Evolutionary conservation across 35 echinoderm and acorn worm genomes (phyloP).

Genomic region (Nesometra sesokonis): DNA sequence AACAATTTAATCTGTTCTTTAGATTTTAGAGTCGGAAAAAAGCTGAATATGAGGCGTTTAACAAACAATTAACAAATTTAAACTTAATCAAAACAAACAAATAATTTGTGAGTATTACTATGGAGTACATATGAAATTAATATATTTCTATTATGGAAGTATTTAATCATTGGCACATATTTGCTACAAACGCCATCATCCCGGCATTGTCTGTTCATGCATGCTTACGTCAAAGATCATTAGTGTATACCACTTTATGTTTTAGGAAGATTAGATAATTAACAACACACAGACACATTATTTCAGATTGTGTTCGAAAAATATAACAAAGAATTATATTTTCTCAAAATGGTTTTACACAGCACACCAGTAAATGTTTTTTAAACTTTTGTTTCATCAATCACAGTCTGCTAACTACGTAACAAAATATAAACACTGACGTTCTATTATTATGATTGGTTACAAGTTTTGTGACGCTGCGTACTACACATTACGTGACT

Average conservation of each 20-base stretch:
- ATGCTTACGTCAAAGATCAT: too few relatives aligned
- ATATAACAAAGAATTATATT: too few relatives aligned
- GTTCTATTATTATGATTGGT: not conserved
- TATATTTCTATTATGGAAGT: not conserved
- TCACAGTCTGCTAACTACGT: not conserved
- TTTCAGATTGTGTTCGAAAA: too few relatives aligned
- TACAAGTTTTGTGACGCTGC: too few relatives aligned
- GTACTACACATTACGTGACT: too few relatives aligned
- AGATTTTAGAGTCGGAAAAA: not conserved
- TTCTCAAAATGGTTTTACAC: not conserved
- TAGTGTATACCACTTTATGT: not conserved
- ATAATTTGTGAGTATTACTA: not conserved
- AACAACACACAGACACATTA: too few relatives aligned
- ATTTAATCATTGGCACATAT: not conserved
- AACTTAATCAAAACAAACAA: not conserved
- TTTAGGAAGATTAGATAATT: not conserved
- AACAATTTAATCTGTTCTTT: not conserved
- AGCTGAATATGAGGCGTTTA: not conserved
- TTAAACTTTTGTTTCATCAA: not conserved
- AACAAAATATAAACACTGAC: not conserved
- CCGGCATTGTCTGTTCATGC: not conserved
- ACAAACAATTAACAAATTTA: not conserved
- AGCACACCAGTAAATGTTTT: not conserved
- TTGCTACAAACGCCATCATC: not conserved
- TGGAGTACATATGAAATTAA: not conserved